These are phyloP conservation scores for Diadegma fenestrale DNA, from an alignment of 2,888 invertebrate genomes.

Conservation along the genomic window DNA sequence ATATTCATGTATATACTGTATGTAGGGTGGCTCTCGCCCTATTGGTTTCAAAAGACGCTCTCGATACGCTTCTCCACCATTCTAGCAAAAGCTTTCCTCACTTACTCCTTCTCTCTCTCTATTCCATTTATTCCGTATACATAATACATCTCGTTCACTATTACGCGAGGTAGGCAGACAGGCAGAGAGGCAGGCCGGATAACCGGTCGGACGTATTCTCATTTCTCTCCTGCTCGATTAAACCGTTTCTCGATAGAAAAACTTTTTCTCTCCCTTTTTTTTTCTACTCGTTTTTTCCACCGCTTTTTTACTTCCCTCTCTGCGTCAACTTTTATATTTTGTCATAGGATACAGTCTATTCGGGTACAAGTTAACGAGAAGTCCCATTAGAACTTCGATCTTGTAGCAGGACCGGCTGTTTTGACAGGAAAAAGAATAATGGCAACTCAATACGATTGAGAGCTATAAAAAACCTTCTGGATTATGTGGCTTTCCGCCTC, in stretches of 20 bases:
- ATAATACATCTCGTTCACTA: constrained; percentile 80
- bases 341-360: constrained; percentile 17
- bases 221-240: constrained; percentile 81
- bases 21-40: constrained; percentile 79
- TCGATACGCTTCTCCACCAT: constrained; percentile 73
- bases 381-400: constrained; percentile 44
- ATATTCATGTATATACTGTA: constrained; percentile 31
- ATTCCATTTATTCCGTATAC: constrained; percentile 82
- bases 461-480: background rate
- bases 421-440: constrained; percentile 5
- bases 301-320: constrained; percentile 20
- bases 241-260: constrained; percentile 71
- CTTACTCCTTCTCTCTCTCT: constrained; percentile 56
- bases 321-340: constrained; percentile 42
- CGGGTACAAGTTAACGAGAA: constrained; percentile 53
- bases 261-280: constrained; percentile 50
- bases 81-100: constrained; percentile 51
- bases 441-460: background rate
- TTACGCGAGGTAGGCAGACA: constrained; percentile 68
- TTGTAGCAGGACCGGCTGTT: background rate
- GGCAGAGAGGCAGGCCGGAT: constrained; percentile 72
- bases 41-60: constrained; percentile 81
- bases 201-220: constrained; percentile 78
- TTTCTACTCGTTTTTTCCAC: constrained; percentile 28
- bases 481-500: background rate